Conservation (phyloP, 2,888 invertebrate species). For the Agrochola lota region DNA sequence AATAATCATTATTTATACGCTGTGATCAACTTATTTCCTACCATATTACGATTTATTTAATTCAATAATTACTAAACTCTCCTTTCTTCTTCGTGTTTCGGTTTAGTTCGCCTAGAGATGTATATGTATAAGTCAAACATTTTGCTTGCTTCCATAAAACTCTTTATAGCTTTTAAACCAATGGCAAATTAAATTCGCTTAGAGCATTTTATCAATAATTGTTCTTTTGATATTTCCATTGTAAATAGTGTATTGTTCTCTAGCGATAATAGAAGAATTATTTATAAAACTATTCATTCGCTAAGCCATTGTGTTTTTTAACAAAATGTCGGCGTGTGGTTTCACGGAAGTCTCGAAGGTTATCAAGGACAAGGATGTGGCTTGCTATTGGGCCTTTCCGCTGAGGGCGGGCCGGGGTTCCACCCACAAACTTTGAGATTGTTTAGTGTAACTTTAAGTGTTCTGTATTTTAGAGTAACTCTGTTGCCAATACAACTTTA, state of each 20-base stretch:
- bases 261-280: constrained; percentile 44
- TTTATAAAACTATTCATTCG: constrained; percentile 66
- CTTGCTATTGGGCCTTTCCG: constrained; percentile 74
- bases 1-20: not conserved
- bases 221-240: constrained; percentile 37
- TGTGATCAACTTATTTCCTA: constrained; percentile 1
- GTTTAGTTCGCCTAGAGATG: not conserved
- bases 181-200: constrained; percentile 56
- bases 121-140: not conserved
- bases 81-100: not conserved
- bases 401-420: constrained; percentile 75
- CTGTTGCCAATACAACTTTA: constrained; percentile 9
- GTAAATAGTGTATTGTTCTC: constrained; percentile 56
- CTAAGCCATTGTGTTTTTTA: constrained; percentile 67
- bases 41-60: not conserved
- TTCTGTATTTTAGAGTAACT: constrained; percentile 10
- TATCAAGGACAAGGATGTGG: constrained; percentile 69
- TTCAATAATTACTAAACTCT: not conserved
- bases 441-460: constrained; percentile 32
- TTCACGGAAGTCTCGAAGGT: constrained; percentile 67
- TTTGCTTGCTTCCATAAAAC: not conserved
- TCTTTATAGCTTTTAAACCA: constrained; percentile 13
- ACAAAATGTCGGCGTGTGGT: constrained; percentile 56
- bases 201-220: constrained; percentile 50
- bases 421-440: constrained; percentile 58